A percentile compares a stretch with the other conserved stretches of the same genome.
Evolutionary conservation across 2,888 invertebrate species (phyloP).

Genomic region (Nebria salina): DNA sequence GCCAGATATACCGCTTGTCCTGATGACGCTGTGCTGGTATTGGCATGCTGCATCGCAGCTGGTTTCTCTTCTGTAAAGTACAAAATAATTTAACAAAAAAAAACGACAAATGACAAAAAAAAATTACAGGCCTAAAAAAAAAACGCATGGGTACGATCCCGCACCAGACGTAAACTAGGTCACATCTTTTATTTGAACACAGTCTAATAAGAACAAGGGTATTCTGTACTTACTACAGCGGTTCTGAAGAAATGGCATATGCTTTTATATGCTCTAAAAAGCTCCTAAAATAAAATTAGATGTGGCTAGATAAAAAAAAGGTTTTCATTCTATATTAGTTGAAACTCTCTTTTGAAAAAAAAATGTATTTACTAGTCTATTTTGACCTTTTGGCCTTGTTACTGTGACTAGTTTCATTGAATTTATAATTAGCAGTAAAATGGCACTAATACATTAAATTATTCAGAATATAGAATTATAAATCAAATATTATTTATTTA

Average conservation of each 20-base stretch:
- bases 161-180: background rate
- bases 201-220: background rate
- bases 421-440: too few species aligned
- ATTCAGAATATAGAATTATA: too few species aligned
- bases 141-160: background rate
- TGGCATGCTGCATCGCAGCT: slow-evolving; percentile 79
- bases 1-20: slow-evolving; percentile 41
- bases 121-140: background rate
- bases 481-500: too few species aligned
- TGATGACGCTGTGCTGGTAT: slow-evolving; percentile 61
- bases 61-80: slow-evolving; percentile 73
- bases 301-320: background rate
- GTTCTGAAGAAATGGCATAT: background rate
- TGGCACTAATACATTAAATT: too few species aligned
- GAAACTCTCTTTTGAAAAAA: background rate
- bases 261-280: background rate
- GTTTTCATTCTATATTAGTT: background rate
- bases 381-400: too few species aligned
- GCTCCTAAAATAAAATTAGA: background rate
- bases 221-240: background rate
- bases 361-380: background rate
- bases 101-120: slow-evolving; percentile 22
- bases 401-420: too few species aligned
- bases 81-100: slow-evolving; percentile 42
- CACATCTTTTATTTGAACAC: background rate